These are phyloP conservation scores for Motacilla tschutschensis DNA, from an alignment of 2,113 vertebrate genomes.

Conservation along the genomic window DNA sequence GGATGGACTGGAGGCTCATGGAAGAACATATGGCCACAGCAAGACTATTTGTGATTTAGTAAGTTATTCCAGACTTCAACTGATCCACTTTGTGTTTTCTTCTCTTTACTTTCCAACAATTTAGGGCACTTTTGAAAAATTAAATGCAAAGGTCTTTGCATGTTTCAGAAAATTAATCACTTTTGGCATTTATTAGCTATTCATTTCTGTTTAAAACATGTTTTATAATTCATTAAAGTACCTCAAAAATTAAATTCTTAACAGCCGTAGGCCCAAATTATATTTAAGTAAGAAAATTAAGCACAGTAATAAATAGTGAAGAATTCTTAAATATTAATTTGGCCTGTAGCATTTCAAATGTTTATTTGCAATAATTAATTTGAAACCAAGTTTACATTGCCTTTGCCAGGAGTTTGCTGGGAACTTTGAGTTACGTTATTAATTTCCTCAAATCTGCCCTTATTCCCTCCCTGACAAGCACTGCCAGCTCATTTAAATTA, in stretches of 20 bases:
- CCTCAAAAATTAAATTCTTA: conserved; percentile 64
- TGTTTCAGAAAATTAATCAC: conserved; percentile 48
- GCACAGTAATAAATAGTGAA: conserved; percentile 36
- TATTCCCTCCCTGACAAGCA: not conserved
- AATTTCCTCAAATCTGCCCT: not conserved
- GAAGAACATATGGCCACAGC: accelerated
- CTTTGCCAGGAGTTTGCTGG: conserved; percentile 3
- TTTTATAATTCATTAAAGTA: conserved; percentile 63
- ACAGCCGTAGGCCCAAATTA: conserved; percentile 40
- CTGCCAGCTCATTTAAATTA: not conserved
- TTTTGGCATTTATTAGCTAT: conserved; percentile 52
- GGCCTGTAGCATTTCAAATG: conserved; percentile 41
- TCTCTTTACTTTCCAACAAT: conserved; percentile 16
- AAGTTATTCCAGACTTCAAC: not conserved
- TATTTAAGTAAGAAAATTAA: conserved; percentile 59
- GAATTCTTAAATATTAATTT: conserved; percentile 64
- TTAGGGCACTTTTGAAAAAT: conserved; percentile 3
- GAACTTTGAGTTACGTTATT: not conserved
- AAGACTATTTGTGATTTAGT: not conserved
- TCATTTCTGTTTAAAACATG: conserved; percentile 45
- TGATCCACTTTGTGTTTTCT: not conserved
- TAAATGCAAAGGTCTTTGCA: conserved; percentile 21
- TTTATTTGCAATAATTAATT: conserved; percentile 59
- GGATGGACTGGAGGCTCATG: accelerated
- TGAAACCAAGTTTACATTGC: conserved; percentile 12